A percentile compares a stretch with the other conserved stretches of the same genome.
Conservation (phyloP, 1,140 invertebrate species). For the Olivierus martensii region DNA sequence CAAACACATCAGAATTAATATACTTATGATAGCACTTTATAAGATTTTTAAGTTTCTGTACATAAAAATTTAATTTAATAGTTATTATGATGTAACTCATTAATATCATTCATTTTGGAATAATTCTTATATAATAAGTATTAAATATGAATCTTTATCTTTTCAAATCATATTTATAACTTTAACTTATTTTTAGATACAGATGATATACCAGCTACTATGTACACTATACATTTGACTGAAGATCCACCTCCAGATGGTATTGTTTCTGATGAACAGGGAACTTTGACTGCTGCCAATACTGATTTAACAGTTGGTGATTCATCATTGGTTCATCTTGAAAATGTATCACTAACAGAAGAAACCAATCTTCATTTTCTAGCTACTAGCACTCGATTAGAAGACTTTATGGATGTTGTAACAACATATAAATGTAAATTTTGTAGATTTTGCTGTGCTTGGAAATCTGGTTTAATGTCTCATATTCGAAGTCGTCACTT, state of each 20-base stretch:
- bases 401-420: slow-evolving; percentile 28
- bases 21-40: no score
- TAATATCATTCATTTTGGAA: no score
- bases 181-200: no score
- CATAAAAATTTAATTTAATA: no score
- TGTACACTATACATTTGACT: slow-evolving; percentile 8
- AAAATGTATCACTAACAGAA: not conserved
- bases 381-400: slow-evolving; percentile 8
- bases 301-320: not conserved
- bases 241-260: not conserved
- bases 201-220: not conserved
- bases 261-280: not conserved
- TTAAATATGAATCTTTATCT: no score
- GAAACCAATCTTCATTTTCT: slow-evolving; percentile 1
- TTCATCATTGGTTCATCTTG: not conserved
- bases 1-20: no score
- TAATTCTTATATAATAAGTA: no score
- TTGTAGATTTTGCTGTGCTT: slow-evolving; percentile 23
- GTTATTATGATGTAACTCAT: no score
- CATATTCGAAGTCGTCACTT: slow-evolving; percentile 26
- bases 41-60: no score
- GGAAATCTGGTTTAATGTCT: slow-evolving; percentile 21
- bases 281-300: not conserved
- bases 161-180: no score
- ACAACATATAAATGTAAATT: slow-evolving; percentile 29